Evolutionary conservation across 1,140 invertebrate genomes (phyloP), one percentile per base, ranked within the genome.

Genomic region (Diabrotica virgifera): DNA sequence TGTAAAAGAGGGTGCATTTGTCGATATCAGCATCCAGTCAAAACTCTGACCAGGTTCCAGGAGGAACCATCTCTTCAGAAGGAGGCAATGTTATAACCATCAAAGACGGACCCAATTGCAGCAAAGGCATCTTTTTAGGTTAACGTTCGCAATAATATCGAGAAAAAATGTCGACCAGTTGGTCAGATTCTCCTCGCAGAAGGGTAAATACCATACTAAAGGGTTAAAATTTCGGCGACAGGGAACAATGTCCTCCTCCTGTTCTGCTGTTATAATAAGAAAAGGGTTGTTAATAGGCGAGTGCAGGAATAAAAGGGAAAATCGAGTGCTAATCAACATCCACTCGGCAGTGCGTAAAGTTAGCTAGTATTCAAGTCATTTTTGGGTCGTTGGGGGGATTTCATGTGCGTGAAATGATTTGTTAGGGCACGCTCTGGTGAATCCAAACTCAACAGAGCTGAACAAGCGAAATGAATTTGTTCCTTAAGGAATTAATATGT

Each of bases 311-410:
- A 54, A 54, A 54, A 35, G 53, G 53, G 53, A 9, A 54, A 54
- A 54, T 54, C 8, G 35, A 52, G 53, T 24, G 35, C 53, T 54
- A 54, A 54, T 54, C 53, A 54, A 54, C 53, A 54, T 24, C 53
- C 14, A 54, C 53, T 54, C 53, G 35, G 6, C 4, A 13, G n/a
- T 54, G 24, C 24, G 24, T 24, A 24, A 24, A 24, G 24, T 24
- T 24, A 24, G 24, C 24, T 24, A 24, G 24, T 24, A 24, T 24
- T 24, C 24, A 24, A 24, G 24, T 24, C 1, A 24, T 24, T 24
- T 24, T 24, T 24, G 24, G 24, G 24, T 24, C 1, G 24, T 24
- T 24, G 24, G 24, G 24, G 24, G 24, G 24, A 24, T 24, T 24
- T 24, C 24, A 24, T 24, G 24, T 24, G 24, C 24, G 24, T 24